Evolutionary conservation across 2,113 vertebrate species (phyloP).

Genomic region (Apeltes quadracus): DNA sequence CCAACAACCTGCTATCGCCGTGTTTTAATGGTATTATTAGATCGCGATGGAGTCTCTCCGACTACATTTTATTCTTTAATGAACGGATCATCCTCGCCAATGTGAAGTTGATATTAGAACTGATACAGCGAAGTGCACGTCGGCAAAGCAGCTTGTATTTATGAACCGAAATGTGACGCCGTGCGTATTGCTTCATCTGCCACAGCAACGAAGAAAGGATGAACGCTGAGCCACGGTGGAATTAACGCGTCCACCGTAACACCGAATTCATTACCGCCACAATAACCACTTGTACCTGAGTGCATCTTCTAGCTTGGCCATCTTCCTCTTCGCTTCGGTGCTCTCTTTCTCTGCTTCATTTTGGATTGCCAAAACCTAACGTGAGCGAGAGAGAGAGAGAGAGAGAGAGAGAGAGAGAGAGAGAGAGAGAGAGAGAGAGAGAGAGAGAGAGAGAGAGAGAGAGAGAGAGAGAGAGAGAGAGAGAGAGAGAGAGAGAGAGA

Average conservation of each 20-base stretch:
- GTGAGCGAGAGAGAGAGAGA: not conserved
- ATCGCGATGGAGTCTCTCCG: not conserved
- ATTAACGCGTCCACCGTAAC: too few relatives aligned
- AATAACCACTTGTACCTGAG: conserved; percentile 79
- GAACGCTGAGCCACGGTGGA: not conserved
- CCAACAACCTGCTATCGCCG: not conserved
- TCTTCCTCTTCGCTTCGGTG: conserved; percentile 72
- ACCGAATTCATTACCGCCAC: too few relatives aligned
- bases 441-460: not conserved
- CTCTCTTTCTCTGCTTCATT: conserved; percentile 76
- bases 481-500: not conserved
- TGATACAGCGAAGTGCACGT: not conserved
- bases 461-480: conserved; percentile 1
- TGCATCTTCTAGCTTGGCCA: conserved; percentile 73
- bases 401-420: conserved; percentile 1
- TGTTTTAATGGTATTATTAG: conserved; percentile 10
- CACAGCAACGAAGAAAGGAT: not conserved
- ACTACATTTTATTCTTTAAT: not conserved
- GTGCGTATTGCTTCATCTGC: too few relatives aligned
- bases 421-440: conserved; percentile 3
- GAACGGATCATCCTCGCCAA: not conserved
- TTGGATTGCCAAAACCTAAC: conserved; percentile 73
- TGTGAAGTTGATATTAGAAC: not conserved
- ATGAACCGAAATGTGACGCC: not conserved
- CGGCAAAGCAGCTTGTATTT: not conserved